Conservation (phyloP, 2,797 vertebrate genomes). For the Scyliorhinus canicula region DNA sequence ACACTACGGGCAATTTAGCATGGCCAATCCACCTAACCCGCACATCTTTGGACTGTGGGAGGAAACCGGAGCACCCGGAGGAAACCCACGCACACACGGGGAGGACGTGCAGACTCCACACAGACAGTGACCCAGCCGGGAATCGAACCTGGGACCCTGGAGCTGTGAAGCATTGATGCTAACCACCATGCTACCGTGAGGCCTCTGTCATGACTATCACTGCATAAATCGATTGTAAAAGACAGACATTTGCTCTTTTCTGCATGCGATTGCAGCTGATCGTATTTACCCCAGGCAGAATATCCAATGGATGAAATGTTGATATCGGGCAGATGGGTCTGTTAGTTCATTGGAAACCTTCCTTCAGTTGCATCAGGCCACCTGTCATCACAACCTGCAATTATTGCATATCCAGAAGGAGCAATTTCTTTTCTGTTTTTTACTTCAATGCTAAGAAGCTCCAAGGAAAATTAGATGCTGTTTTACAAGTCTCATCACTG, state of each 20-base stretch:
- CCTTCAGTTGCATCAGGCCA: background rate
- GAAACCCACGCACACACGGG: no score
- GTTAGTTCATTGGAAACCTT: background rate
- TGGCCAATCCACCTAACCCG: no score
- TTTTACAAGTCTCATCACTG: background rate
- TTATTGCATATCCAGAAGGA: background rate
- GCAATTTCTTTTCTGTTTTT: background rate
- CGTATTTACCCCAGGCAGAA: background rate
- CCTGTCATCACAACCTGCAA: background rate
- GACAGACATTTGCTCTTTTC: background rate
- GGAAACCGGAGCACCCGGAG: no score
- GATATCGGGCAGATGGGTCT: background rate
- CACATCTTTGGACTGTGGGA: no score
- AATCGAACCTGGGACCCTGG: no score
- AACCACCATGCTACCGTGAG: no score
- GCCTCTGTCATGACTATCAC: background rate
- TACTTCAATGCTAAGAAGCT: background rate
- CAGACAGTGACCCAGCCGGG: no score
- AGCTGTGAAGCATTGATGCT: no score
- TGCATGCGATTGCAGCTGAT: background rate
- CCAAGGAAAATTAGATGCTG: no score
- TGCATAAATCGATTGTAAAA: background rate
- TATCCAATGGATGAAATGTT: background rate
- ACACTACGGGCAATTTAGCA: no score
- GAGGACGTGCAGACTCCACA: no score